phyloP scores from a whole-genome alignment of 2,888 invertebrate species.

The Linnaemya vulpina region DNA sequence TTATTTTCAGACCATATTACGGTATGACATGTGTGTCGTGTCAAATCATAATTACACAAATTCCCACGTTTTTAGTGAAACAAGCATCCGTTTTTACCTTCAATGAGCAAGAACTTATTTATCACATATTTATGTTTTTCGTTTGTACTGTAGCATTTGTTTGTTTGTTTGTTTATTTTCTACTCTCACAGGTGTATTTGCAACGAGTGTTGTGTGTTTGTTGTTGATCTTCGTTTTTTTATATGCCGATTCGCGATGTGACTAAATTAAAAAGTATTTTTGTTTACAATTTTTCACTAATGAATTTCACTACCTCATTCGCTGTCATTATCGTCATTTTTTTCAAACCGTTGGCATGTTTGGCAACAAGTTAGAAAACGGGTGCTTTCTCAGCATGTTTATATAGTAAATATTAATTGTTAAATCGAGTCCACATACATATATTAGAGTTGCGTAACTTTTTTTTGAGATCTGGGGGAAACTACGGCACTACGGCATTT shows the following conservation, averaged over 20 bases:
- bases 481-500: no score
- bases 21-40: no score
- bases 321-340: conserved; percentile 61
- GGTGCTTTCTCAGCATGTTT: conserved; percentile 23
- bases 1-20: no score
- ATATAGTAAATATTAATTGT: no score
- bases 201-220: conserved; percentile 23
- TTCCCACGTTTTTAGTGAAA: neutral
- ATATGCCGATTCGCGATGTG: conserved; percentile 52
- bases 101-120: conserved; percentile 33
- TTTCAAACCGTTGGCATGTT: conserved; percentile 13
- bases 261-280: conserved; percentile 69
- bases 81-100: conserved; percentile 14
- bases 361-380: conserved; percentile 34
- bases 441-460: no score
- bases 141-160: neutral
- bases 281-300: conserved; percentile 60
- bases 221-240: conserved; percentile 21
- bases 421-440: no score
- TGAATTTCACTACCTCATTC: conserved; percentile 54
- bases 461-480: no score
- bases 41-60: neutral
- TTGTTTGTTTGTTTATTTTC: neutral
- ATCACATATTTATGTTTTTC: neutral
- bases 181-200: conserved; percentile 65